A percentile compares a stretch with the other conserved stretches of the same genome.
Conservation (phyloP, 2,888 invertebrate species). For the Chrysolina americana region DNA sequence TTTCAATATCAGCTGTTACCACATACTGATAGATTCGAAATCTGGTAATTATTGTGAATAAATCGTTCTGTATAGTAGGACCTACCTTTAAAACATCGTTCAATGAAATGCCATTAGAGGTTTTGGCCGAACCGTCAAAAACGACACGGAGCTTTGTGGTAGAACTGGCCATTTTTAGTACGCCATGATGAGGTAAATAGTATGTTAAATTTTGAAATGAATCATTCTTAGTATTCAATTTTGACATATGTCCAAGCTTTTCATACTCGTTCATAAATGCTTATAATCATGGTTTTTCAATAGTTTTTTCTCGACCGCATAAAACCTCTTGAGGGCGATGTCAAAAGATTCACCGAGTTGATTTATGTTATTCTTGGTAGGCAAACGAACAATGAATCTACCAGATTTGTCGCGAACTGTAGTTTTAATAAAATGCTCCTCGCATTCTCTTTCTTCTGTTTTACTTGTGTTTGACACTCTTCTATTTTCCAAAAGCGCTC, state of each 20-base stretch:
- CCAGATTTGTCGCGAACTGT: not conserved
- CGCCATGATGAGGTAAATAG: not conserved
- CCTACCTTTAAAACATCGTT: slow-evolving; percentile 51
- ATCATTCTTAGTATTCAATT: not conserved
- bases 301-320: not conserved
- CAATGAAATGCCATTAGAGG: slow-evolving; percentile 43
- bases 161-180: no score
- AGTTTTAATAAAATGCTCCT: not conserved
- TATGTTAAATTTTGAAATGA: not conserved
- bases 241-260: not conserved
- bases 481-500: not conserved
- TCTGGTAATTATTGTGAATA: slow-evolving; percentile 49
- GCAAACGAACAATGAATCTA: not conserved
- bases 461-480: not conserved
- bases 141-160: no score
- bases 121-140: slow-evolving; percentile 52
- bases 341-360: no score
- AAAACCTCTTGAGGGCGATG: no score
- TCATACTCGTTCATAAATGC: not conserved
- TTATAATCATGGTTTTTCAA: not conserved
- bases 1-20: slow-evolving; percentile 30
- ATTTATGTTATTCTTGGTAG: not conserved
- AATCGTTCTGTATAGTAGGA: slow-evolving; percentile 50
- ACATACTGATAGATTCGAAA: slow-evolving; percentile 44
- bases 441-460: not conserved